Evolutionary conservation across 2,113 vertebrate genomes (phyloP).

Genomic region (Oreocharis arfaki): DNA sequence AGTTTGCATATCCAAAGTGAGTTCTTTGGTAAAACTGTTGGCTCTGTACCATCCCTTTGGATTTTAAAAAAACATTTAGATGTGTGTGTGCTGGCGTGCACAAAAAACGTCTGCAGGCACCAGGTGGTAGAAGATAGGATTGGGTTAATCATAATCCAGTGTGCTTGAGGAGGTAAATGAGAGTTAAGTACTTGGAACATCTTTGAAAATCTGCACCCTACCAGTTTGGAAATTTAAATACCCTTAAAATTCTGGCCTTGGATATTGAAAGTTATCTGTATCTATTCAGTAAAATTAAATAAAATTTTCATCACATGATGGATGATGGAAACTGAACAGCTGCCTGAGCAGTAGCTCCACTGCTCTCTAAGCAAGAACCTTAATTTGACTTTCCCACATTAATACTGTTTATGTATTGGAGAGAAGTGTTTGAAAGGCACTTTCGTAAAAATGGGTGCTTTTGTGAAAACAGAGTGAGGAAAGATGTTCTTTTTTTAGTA

Average conservation of each 20-base stretch:
- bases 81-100: background rate
- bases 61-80: background rate
- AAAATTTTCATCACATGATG: background rate
- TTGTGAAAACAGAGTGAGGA: background rate
- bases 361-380: background rate
- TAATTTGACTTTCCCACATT: background rate
- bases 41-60: background rate
- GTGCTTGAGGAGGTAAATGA: background rate
- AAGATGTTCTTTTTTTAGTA: conserved; percentile 26
- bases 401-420: background rate
- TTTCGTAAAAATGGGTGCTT: background rate
- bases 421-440: background rate
- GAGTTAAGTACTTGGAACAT: background rate
- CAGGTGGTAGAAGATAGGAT: background rate
- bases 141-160: background rate
- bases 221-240: background rate
- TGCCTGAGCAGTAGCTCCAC: background rate
- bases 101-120: background rate
- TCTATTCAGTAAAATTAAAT: background rate
- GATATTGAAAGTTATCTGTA: background rate
- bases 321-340: background rate
- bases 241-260: background rate
- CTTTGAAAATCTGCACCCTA: background rate
- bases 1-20: background rate
- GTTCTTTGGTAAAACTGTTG: background rate